Conservation (phyloP, 2,113 vertebrate species). For the Gobius niger region DNA sequence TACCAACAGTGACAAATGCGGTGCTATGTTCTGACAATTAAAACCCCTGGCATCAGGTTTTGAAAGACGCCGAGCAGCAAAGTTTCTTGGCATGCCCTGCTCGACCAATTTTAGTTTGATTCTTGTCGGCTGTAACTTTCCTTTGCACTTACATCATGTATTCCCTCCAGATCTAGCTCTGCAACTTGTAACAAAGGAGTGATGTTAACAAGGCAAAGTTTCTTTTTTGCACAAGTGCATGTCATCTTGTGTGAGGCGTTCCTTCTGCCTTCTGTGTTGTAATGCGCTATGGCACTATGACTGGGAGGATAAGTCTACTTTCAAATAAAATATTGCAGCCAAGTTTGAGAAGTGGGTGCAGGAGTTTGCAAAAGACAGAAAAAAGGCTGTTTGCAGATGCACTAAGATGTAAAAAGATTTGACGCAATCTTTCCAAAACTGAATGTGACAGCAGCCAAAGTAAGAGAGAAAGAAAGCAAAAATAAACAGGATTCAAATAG, state of each 20-base stretch:
- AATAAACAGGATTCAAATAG: too few species aligned
- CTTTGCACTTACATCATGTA: background rate
- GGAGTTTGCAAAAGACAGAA: too few species aligned
- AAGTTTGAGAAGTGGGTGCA: background rate
- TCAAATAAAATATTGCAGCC: background rate
- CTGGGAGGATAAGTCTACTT: constrained; percentile 4
- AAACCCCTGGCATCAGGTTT: background rate
- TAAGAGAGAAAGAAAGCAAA: too few species aligned
- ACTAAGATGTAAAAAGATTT: background rate
- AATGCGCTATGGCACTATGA: background rate
- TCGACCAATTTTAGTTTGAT: background rate
- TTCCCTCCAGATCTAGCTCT: background rate
- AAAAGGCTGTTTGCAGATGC: background rate
- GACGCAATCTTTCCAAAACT: background rate
- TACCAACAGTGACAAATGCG: constrained; percentile 41
- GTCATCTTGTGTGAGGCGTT: background rate
- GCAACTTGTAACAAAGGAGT: background rate
- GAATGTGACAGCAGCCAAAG: background rate
- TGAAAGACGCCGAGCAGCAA: background rate
- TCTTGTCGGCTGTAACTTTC: background rate
- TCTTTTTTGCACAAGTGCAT: constrained; percentile 7
- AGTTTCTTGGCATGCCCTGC: background rate
- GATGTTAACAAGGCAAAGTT: background rate
- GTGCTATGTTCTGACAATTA: constrained; percentile 24
- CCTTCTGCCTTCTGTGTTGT: background rate